A percentile compares a stretch with the other conserved stretches of the same genome.
Evolutionary conservation across 1,140 invertebrate species (phyloP).

Genomic region (Drosophila watanabei): DNA sequence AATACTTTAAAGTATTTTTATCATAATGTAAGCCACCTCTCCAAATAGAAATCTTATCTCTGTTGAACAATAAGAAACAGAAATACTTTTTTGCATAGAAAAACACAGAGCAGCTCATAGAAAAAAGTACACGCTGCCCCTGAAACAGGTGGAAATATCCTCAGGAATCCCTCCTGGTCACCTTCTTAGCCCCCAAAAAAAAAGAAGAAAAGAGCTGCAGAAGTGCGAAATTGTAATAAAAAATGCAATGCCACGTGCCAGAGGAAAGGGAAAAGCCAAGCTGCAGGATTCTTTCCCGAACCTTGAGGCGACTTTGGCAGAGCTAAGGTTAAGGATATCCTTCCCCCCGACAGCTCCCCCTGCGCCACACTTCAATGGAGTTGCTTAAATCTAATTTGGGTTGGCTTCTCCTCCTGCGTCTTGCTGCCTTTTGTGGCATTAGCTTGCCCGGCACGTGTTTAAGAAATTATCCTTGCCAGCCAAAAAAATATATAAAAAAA

Average conservation of each 20-base stretch:
- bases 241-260: conserved; percentile 68
- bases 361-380: conserved; percentile 67
- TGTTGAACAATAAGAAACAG: conserved; percentile 10
- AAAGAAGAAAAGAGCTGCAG: conserved; percentile 37
- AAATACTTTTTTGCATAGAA: conserved; percentile 12
- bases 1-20: background rate
- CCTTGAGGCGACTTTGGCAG: conserved; percentile 48
- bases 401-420: conserved; percentile 18
- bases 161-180: background rate
- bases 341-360: background rate
- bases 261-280: conserved; percentile 1
- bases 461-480: conserved; percentile 64
- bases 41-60: background rate
- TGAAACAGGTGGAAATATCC: background rate
- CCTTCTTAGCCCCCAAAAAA: background rate
- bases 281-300: conserved; percentile 19
- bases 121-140: conserved; percentile 25
- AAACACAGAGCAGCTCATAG: conserved; percentile 8
- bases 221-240: conserved; percentile 75
- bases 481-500: conserved; percentile 33
- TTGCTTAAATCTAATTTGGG: conserved; percentile 74
- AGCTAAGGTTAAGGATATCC: conserved; percentile 65
- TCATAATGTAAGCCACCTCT: background rate
- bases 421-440: conserved; percentile 60
- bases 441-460: conserved; percentile 74